Base-by-base conservation (phyloP, 2,113 vertebrate genomes). In the Leucopsar rothschildi region DNA sequence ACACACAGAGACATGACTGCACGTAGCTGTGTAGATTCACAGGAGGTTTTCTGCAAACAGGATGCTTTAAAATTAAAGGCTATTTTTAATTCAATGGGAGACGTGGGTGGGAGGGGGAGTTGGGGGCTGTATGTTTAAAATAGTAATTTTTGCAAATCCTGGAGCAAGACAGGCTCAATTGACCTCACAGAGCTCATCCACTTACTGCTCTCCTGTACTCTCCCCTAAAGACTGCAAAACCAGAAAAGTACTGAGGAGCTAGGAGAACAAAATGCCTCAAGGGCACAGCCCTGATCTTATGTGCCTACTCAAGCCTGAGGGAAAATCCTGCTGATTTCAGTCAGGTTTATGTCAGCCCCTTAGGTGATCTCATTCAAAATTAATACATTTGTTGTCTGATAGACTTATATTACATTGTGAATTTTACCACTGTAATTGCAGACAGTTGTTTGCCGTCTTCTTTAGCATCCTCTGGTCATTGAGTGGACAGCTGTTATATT, bases 1-100 rank as follows among this genome's bases (percentile, higher is more conserved):
- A 56, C 28, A 75, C 37, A 45, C 0, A 0, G 4, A 66, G n/a
- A 31, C 33, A 5, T 35, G 57, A 12, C 44, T 56, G 37, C 29
- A 18, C 3, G 0, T 14, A 39, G 27, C 39, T 42, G 42, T 66
- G 65, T 40, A 31, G 35, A 39, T 55, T 47, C 35, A 59, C 0
- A 4, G 2, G 9, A 33, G 25, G 3, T 6, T 19, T 15, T 47
- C 52, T 61, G 49, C 49, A 60, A 23, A 76, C 40, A 18, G 35
- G n/a, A 29, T 66, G 28, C 50, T 75, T 78, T 50, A 25, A 83
- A 40, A 40, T 65, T 56, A 70, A 44, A 27, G 10, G 28, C 20
- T 84, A 37, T 65, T 77, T 31, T 65, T 77, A n/a, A 59, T 53
- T 71, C 39, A 66, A 4, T 33, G 29, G 39, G 17, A 44, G 21